Evolutionary conservation across 2,888 invertebrate species (phyloP), one percentile per base, ranked within the genome.

Genomic region (Meloe dianella): DNA sequence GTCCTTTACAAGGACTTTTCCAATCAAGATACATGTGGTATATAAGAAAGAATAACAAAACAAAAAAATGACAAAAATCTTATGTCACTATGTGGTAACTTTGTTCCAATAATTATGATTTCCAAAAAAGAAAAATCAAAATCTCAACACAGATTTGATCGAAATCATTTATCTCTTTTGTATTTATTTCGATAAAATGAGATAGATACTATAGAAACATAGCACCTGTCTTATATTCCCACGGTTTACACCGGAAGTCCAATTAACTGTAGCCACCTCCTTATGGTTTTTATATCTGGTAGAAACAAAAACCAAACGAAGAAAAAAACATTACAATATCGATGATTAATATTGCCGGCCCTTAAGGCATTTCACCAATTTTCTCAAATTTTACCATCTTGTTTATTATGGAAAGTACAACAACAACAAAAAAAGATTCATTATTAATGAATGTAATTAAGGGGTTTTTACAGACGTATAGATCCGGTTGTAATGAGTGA

Each of bases 181-280:
- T 51, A 57, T 60, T 64, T 24, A 27, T 20, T 30, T 61, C 38
- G 65, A 63, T 57, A 60, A 47, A 59, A 60, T 57, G 62, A 68
- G 68, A 64, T 64, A 65, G 63, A 61, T 54, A 24, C 41, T 32
- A 51, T 17, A 17, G 51, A 22, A 57, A 29, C 24, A 58, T 67
- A 78, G 82, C 82, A 83, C 82, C 83, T 82, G 82, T 80, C 78
- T 69, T 68, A 69, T 73, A 76, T 83, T 83, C 82, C 82, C 84
- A 83, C 83, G 83, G 78, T 77, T 75, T 79, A 77, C 81, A 77
- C 81, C 82, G 83, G 83, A 83, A 83, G 83, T 83, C 80, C 82
- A 82, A 82, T 82, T 83, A 82, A 78, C 74, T 71, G 74, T 75
- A 78, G 77, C 78, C 81, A 80, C 80, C 80, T 82, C 76, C 75